These are phyloP conservation scores for Micrasema longulum DNA, from an alignment of 1,140 invertebrate species.

Conservation along the genomic window DNA sequence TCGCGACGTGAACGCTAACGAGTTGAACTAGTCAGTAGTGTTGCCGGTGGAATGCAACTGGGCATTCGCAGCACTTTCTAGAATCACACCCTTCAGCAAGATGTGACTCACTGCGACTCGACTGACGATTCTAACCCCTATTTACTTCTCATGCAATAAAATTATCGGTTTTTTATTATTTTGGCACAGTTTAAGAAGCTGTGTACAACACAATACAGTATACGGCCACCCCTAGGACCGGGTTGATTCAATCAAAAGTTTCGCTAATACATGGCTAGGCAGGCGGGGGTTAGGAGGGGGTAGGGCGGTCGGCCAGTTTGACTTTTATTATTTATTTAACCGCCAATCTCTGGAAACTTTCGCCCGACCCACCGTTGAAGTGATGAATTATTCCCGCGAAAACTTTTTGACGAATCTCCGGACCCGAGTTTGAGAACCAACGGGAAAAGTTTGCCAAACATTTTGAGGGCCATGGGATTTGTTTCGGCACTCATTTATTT, in stretches of 20 bases:
- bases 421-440: not conserved
- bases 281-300: not conserved
- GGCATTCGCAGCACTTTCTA: too few relatives aligned
- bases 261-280: constrained; percentile 47
- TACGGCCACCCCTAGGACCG: not conserved
- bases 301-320: constrained; percentile 4
- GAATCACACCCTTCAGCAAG: too few relatives aligned
- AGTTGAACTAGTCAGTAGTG: too few relatives aligned
- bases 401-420: constrained; percentile 37
- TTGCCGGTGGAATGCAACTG: too few relatives aligned
- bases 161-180: not conserved
- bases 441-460: not conserved
- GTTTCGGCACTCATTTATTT: not conserved
- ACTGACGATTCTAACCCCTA: not conserved
- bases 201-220: not conserved
- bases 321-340: constrained; percentile 55
- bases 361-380: constrained; percentile 27
- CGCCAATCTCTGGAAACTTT: constrained; percentile 51
- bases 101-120: too few relatives aligned
- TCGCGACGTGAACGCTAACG: too few relatives aligned
- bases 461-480: constrained; percentile 1
- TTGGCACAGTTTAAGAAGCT: not conserved
- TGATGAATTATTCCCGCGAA: constrained; percentile 49
- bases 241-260: constrained; percentile 55
- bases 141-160: not conserved